These are phyloP conservation scores for Falco peregrinus DNA, from an alignment of 2,797 vertebrate genomes.

Conservation along the genomic window DNA sequence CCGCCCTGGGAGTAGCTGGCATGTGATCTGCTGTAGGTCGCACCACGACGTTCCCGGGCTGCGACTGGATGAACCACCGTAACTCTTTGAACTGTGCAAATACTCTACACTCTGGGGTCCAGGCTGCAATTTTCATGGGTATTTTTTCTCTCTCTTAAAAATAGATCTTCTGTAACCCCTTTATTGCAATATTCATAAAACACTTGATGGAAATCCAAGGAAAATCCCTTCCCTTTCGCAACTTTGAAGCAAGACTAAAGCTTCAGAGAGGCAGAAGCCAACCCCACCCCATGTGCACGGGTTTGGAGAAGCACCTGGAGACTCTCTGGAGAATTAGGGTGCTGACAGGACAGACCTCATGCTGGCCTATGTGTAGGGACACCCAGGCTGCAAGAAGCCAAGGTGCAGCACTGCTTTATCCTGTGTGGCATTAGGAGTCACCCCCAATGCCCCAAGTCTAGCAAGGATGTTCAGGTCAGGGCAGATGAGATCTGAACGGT, in stretches of 20 bases:
- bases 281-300: not conserved
- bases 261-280: not conserved
- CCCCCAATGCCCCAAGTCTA: not conserved
- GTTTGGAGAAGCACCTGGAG: not conserved
- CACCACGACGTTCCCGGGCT: conserved; percentile 22
- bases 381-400: not conserved
- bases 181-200: conserved; percentile 59
- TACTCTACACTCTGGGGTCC: conserved; percentile 53
- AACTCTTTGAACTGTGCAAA: conserved; percentile 67
- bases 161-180: conserved; percentile 58
- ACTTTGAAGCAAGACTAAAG: conserved; percentile 38
- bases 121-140: conserved; percentile 55
- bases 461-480: not conserved
- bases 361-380: fast-evolving
- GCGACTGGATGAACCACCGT: conserved; percentile 45
- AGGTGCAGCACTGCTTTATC: not conserved
- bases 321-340: not conserved
- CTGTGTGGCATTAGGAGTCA: not conserved
- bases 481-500: not conserved
- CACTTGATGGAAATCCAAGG: conserved; percentile 39
- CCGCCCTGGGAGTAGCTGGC: conserved; percentile 28
- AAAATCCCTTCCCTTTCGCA: conserved; percentile 44
- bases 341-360: not conserved
- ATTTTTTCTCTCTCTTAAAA: conserved; percentile 63
- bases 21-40: conserved; percentile 58